Conservation (phyloP, 2,888 invertebrate genomes). For the Elgonia sp. region DNA sequence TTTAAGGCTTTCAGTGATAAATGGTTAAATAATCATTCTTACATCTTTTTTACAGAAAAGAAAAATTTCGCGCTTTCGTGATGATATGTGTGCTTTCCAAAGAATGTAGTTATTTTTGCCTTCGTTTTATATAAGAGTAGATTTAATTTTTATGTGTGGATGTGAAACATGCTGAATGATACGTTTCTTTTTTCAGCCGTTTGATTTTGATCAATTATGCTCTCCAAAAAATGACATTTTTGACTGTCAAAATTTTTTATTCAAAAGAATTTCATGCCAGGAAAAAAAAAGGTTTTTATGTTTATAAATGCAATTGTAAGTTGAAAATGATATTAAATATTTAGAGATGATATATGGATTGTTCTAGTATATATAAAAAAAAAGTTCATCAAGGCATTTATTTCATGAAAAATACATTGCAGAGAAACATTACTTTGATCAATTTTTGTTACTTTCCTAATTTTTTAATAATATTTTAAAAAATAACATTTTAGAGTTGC, state of each 20-base stretch:
- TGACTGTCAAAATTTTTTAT: background rate
- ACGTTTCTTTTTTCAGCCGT: slow-evolving; percentile 20
- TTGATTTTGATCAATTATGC: slow-evolving; percentile 9
- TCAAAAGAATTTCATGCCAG: background rate
- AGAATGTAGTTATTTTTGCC: slow-evolving; percentile 43
- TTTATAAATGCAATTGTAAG: background rate
- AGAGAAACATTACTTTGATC: too few species aligned
- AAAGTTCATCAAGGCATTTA: too few species aligned
- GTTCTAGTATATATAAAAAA: too few species aligned
- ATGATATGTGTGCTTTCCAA: slow-evolving; percentile 44
- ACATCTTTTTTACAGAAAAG: background rate
- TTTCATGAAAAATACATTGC: too few species aligned
- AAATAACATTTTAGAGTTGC: too few species aligned
- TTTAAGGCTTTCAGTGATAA: background rate
- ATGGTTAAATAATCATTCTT: background rate
- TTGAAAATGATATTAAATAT: background rate
- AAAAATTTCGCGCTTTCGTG: slow-evolving; percentile 13
- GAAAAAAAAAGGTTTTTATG: background rate
- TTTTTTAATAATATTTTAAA: too few species aligned
- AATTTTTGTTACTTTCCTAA: too few species aligned
- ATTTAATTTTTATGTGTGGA: slow-evolving; percentile 29
- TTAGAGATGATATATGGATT: too few species aligned
- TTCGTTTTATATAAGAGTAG: slow-evolving; percentile 20
- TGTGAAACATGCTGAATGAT: slow-evolving; percentile 19
- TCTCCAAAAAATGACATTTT: slow-evolving; percentile 13